Evolutionary conservation across 1,140 invertebrate genomes (phyloP).

Genomic region (Caenorhabditis tropicalis): DNA sequence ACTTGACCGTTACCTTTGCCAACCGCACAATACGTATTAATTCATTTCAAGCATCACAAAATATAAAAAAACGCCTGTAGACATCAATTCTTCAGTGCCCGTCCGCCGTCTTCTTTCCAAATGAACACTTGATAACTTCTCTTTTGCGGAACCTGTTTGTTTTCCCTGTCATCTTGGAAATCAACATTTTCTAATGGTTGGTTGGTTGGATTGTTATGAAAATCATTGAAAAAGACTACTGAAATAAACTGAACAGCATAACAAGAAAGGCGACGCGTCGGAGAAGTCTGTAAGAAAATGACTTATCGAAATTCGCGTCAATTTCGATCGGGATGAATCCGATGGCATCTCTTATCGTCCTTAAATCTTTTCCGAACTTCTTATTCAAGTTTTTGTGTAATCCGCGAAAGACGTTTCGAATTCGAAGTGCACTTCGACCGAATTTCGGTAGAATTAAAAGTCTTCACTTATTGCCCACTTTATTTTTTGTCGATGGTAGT

Average conservation of each 20-base stretch:
- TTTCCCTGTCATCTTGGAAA: neutral
- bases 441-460: neutral
- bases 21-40: neutral
- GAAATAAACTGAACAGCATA: constrained; percentile 4
- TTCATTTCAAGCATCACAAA: neutral
- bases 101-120: neutral
- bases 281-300: neutral
- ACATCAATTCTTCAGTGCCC: neutral
- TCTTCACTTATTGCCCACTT: neutral
- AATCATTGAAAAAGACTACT: constrained; percentile 18
- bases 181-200: neutral
- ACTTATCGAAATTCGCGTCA: neutral
- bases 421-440: constrained; percentile 18
- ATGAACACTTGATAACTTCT: constrained; percentile 36
- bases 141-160: constrained; percentile 30
- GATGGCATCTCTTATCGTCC: constrained; percentile 7
- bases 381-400: constrained; percentile 42
- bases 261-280: neutral
- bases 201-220: neutral
- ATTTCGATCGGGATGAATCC: constrained; percentile 25
- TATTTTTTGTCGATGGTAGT: neutral
- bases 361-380: constrained; percentile 9
- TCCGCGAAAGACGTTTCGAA: neutral
- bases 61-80: neutral
- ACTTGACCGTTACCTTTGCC: neutral